Evolutionary conservation across 53 echinoderm and acorn worm genomes (phyloP), one percentile per base, ranked within the genome.

Genomic region (Echinometra lucunter): DNA sequence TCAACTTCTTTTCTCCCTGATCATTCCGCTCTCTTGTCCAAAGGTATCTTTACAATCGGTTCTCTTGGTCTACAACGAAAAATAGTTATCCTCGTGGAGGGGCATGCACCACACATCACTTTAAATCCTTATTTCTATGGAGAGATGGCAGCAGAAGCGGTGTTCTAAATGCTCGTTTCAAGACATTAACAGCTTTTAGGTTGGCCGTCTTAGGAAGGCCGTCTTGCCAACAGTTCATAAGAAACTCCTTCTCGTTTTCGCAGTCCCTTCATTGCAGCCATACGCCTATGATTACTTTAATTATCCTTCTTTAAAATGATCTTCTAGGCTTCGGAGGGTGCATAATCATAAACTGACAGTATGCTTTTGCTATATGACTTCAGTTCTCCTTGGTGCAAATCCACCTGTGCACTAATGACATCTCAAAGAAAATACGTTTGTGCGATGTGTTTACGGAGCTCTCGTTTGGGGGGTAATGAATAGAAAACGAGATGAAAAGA

Each of bases 401-500:
- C 85, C 49, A 85, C 85, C 85, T 47, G 49, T 45, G 85, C 49
- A n/a, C 85, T 85, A 85, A 85, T 85, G 85, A 85, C 5, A 28
- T n/a, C 85, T 81, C 81, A 42, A 81, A 81, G 44, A 81, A 81
- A 44, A 44, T 42, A 81, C 21, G 21, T 42, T 40, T 4, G 37
- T 42, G 17, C 21, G 30, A 85, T 85, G 47, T 85, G 85, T 85
- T 45, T 47, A 49, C 49, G 37, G 45, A 47, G 49, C 85, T 16
- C 49, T 85, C 49, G 21, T 47, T 13, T 3, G 25, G 81, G 49
- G 83, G 85, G 85, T 85, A 85, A 85, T 85, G 85, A 85, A 85
- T 85, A 85, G 85, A 85, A 49, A 85, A 49, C 49, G 85, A 85
- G 85, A 85, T 85, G 49, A 49, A 85, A 35, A 85, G 49, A 85